Conservation (phyloP, 2,797 vertebrate species). For the Netta rufina region DNA sequence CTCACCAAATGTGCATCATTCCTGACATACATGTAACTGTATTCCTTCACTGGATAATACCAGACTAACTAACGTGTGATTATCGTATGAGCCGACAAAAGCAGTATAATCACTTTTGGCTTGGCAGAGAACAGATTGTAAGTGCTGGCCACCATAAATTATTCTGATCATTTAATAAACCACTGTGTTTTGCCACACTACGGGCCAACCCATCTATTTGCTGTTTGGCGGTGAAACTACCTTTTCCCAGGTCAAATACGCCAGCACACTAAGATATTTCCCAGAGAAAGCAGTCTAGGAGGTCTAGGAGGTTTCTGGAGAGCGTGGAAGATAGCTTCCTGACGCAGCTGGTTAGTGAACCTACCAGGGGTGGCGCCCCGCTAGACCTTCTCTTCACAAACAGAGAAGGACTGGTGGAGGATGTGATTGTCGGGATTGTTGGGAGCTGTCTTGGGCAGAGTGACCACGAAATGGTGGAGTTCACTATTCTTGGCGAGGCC, state of each 20-base stretch:
- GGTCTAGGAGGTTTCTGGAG: too few relatives aligned
- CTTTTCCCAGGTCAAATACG: not conserved
- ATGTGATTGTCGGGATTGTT: too few relatives aligned
- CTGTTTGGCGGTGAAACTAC: not conserved
- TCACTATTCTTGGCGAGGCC: too few relatives aligned
- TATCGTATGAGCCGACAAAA: not conserved
- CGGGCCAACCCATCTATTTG: not conserved
- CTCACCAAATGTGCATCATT: not conserved
- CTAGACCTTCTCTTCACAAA: too few relatives aligned
- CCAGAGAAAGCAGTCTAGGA: too few relatives aligned
- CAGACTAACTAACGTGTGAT: not conserved
- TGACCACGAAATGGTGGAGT: too few relatives aligned
- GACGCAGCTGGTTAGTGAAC: too few relatives aligned
- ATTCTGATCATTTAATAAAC: not conserved
- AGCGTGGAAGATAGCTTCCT: too few relatives aligned
- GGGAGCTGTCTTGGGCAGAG: too few relatives aligned
- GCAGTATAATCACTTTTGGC: not conserved
- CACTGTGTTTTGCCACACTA: not conserved
- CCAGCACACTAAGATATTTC: not conserved
- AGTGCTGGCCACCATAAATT: not conserved
- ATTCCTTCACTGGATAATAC: not conserved
- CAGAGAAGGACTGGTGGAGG: too few relatives aligned
- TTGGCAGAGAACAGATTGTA: not conserved
- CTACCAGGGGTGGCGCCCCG: too few relatives aligned
- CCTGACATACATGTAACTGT: not conserved